A percentile compares a stretch with the other conserved stretches of the same genome.
Evolutionary conservation across 2,888 invertebrate species (phyloP).

Genomic region (Pseudolycoriella hygida): DNA sequence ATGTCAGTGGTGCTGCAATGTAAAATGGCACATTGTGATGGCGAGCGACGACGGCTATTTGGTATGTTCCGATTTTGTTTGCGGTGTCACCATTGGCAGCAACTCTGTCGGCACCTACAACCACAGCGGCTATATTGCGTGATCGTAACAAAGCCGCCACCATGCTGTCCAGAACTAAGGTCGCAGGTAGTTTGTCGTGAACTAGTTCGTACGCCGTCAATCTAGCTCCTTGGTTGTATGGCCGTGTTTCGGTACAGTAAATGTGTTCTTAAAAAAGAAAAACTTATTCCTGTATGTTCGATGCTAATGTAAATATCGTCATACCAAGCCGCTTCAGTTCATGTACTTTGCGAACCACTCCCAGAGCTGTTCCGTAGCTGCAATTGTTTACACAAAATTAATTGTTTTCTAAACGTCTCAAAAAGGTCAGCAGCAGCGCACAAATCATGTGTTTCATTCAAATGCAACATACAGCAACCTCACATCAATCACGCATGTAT

Average conservation of each 20-base stretch:
- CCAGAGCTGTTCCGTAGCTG: conserved; percentile 85
- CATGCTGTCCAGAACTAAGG: conserved; percentile 89
- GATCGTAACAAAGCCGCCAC: conserved; percentile 79
- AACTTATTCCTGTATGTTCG: not conserved
- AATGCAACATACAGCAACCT: too few relatives aligned
- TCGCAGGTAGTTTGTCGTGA: conserved; percentile 79
- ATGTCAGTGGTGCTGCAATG: conserved; percentile 83
- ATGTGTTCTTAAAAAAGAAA: conserved; percentile 48
- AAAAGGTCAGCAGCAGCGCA: too few relatives aligned
- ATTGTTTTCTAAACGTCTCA: too few relatives aligned
- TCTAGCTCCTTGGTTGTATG: conserved; percentile 93
- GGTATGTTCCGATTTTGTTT: conserved; percentile 95
- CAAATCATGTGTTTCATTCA: too few relatives aligned
- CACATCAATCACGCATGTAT: too few relatives aligned
- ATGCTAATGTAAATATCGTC: too few relatives aligned
- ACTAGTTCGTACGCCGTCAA: conserved; percentile 91
- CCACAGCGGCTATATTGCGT: conserved; percentile 70
- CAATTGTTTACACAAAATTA: conserved; percentile 1
- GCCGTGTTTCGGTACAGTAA: conserved; percentile 94
- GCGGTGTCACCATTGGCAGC: conserved; percentile 96
- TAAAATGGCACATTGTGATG: conserved; percentile 88
- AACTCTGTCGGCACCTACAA: conserved; percentile 95
- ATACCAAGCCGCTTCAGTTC: conserved; percentile 50
- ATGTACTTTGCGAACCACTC: conserved; percentile 76
- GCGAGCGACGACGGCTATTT: conserved; percentile 83